Evolutionary conservation across 2,113 vertebrate species (phyloP).

Genomic region (Poecilia latipinna): DNA sequence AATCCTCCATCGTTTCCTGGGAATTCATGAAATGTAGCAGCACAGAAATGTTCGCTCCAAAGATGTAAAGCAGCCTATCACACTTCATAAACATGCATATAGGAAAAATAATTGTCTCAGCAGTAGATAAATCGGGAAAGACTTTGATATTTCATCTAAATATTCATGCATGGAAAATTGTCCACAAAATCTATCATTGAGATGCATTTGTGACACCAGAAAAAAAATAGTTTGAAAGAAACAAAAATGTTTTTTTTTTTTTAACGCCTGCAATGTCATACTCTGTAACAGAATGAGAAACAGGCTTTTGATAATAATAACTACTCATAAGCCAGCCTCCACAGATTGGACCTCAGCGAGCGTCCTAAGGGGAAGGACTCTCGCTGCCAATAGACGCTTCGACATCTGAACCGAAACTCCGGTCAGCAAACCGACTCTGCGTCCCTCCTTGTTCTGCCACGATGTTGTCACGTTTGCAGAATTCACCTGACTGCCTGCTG

Average conservation of each 20-base stretch:
- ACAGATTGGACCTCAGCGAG: conserved; percentile 12
- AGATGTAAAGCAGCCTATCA: neutral
- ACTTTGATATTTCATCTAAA: neutral
- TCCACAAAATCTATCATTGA: too few relatives aligned
- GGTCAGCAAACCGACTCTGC: conserved; percentile 43
- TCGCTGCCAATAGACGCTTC: conserved; percentile 19
- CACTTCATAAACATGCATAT: neutral
- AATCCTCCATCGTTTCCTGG: neutral
- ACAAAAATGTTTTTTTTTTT: neutral
- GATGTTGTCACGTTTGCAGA: conserved; percentile 49
- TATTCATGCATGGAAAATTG: neutral
- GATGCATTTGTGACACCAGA: neutral
- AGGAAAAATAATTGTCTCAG: neutral
- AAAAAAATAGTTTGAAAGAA: neutral
- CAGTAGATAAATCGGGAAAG: neutral
- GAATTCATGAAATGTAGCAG: neutral
- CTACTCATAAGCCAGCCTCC: neutral
- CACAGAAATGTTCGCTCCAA: neutral
- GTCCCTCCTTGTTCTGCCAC: conserved; percentile 19
- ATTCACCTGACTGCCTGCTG: conserved; percentile 28
- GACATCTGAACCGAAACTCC: conserved; percentile 33
- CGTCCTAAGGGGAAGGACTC: neutral
- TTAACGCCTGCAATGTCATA: neutral
- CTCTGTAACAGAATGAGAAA: neutral
- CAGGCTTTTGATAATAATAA: neutral